Base-by-base conservation (phyloP, 2,888 invertebrate species). In the Bhutanitis thaidina region DNA sequence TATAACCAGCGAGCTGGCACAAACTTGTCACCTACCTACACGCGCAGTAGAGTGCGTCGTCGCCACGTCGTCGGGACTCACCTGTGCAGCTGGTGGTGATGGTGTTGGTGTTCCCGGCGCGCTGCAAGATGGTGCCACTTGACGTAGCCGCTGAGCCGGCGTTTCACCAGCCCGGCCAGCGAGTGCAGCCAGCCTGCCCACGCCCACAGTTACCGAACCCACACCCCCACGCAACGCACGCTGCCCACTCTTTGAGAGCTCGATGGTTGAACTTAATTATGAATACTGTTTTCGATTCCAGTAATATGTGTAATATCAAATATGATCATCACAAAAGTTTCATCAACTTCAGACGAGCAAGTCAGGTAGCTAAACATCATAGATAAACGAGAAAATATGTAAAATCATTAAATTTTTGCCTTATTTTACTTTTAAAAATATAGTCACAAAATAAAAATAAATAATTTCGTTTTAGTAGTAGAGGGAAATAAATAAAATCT, bases 131-230 rank as follows among this genome's bases (percentile, higher is more conserved):
- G 91, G 88, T 95, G 94, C 83, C 95, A 91, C 90, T 95, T 95
- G 72, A 95, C 94, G 89, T 95, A 95, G 63, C 94, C 94, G 74
- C 94, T 93, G 83, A 95, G 94, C 75, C 95, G 93, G 82, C 94
- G 94, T 88, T 95, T 95, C 83, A 92, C 90, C 75, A 92, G 91
- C 84, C 92, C 92, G 79, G 92, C 91, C 82, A 92, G 85, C 77
- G 92, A 91, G 91, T 92, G 91, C 89, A 92, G 91, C 92, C 92
- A 92, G 91, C 92, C 90, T 90, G 82, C 78, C 56, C 57, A 60
- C 58, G 53, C 56, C 57, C 58, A 56, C 61, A 54, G 58, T 58
- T 55, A 58, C 47, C 56, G 47, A 45, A 49, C 52, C 59, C 51
- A 57, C 57, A 57, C 59, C 59, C 57, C 52, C 58, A 54, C 60